Evolutionary conservation across 2,113 vertebrate genomes (phyloP).

Genomic region (Eidolon helvum): DNA sequence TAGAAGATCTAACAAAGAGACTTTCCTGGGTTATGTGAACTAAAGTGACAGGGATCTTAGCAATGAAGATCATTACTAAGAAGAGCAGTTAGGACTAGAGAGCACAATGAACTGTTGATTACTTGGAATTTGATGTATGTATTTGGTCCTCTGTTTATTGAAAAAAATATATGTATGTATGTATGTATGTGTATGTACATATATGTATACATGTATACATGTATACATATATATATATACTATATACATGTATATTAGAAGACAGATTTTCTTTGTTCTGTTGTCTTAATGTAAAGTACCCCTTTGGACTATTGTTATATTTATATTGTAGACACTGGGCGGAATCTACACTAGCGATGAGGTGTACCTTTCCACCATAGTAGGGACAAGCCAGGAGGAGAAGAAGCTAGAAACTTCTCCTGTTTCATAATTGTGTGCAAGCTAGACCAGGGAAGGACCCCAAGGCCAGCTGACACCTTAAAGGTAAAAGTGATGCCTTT

Average conservation of each 20-base stretch:
- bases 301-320: not conserved
- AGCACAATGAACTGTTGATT: not conserved
- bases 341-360: not conserved
- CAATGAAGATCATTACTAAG: not conserved
- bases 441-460: not conserved
- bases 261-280: not conserved
- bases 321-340: not conserved
- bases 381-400: not conserved
- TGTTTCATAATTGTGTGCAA: not conserved
- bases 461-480: not conserved
- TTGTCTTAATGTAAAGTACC: not conserved
- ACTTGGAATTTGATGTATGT: not conserved
- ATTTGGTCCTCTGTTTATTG: conserved; percentile 13
- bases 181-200: too few relatives aligned
- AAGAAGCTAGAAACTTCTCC: not conserved
- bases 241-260: not conserved
- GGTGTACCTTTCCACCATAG: not conserved
- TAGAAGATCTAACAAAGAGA: not conserved
- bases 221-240: too few relatives aligned
- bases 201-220: not conserved
- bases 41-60: not conserved
- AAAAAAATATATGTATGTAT: not conserved
- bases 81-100: not conserved
- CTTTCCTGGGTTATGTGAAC: not conserved
- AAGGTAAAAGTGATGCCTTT: not conserved